Conservation (phyloP, 1,140 invertebrate species). For the Geopemphigus sp. region DNA sequence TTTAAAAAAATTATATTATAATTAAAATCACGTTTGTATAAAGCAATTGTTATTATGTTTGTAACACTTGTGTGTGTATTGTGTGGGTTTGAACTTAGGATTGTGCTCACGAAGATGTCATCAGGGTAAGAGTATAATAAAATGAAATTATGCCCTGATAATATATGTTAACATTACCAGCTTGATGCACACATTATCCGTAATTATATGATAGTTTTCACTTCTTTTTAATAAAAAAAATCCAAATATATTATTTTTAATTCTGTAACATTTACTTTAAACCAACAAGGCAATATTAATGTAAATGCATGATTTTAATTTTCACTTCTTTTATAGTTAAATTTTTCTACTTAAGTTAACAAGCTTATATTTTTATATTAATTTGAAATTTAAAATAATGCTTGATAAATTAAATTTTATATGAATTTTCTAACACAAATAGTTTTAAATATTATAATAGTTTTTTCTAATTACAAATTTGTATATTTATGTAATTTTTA, state of each 20-base stretch:
- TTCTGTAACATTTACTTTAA: background rate
- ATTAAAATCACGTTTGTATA: slow-evolving; percentile 43
- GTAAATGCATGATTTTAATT: background rate
- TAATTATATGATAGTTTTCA: background rate
- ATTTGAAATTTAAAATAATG: too few species aligned
- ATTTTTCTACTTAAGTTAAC: too few species aligned
- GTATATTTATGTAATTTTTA: too few species aligned
- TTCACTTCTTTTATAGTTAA: too few species aligned
- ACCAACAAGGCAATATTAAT: background rate
- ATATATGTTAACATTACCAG: slow-evolving; percentile 35
- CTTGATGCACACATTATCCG: slow-evolving; percentile 27
- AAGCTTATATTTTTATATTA: too few species aligned
- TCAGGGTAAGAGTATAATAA: slow-evolving; percentile 42
- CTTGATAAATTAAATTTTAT: too few species aligned
- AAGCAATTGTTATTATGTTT: slow-evolving; percentile 42
- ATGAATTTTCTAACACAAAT: too few species aligned
- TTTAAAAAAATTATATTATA: background rate
- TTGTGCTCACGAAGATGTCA: slow-evolving; percentile 46
- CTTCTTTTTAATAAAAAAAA: background rate
- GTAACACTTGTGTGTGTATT: slow-evolving; percentile 45
- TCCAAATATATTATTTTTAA: slow-evolving; percentile 7
- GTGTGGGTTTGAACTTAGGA: slow-evolving; percentile 47
- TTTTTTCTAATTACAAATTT: too few species aligned
- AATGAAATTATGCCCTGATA: slow-evolving; percentile 38
- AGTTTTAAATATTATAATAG: too few species aligned